phyloP scores from a whole-genome alignment of 1,140 invertebrate genomes.

The Aethina tumida region DNA sequence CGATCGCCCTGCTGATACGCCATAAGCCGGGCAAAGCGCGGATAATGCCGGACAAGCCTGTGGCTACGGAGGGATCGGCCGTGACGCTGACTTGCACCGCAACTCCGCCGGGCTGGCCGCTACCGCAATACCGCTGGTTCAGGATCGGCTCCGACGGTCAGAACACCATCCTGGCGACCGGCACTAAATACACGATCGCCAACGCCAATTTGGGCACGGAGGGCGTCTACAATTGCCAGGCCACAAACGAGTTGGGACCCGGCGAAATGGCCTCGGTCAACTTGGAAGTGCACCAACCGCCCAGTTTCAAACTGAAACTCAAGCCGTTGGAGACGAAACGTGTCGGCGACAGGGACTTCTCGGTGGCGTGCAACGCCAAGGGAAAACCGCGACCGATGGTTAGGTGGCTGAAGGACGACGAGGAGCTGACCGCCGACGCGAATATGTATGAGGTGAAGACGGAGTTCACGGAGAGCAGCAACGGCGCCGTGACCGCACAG shows the following conservation, averaged over 20 bases:
- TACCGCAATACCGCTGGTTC: constrained; percentile 82
- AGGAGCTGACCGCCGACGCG: constrained; percentile 61
- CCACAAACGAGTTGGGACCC: constrained; percentile 77
- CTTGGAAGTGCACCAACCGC: constrained; percentile 78
- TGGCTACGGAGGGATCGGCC: constrained; percentile 72
- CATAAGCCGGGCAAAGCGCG: constrained; percentile 77
- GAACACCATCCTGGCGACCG: constrained; percentile 56
- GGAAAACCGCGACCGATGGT: constrained; percentile 79
- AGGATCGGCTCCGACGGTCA: constrained; percentile 52
- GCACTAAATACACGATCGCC: constrained; percentile 74
- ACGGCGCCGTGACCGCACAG: constrained; percentile 70
- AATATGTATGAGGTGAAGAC: constrained; percentile 73
- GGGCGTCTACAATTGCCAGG: constrained; percentile 82
- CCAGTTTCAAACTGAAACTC: constrained; percentile 71
- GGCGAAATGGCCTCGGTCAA: constrained; percentile 72
- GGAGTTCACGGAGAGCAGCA: constrained; percentile 59
- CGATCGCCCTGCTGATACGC: constrained; percentile 70
- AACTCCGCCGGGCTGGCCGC: constrained; percentile 79
- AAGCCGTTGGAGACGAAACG: constrained; percentile 69
- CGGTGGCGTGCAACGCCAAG: constrained; percentile 70
- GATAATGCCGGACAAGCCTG: constrained; percentile 72
- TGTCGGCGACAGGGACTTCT: constrained; percentile 71
- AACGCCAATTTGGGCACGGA: constrained; percentile 74
- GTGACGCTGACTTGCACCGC: constrained; percentile 80
- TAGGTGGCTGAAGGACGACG: constrained; percentile 78